Conservation (phyloP, 2,113 vertebrate genomes). For the Spea bombifrons region DNA sequence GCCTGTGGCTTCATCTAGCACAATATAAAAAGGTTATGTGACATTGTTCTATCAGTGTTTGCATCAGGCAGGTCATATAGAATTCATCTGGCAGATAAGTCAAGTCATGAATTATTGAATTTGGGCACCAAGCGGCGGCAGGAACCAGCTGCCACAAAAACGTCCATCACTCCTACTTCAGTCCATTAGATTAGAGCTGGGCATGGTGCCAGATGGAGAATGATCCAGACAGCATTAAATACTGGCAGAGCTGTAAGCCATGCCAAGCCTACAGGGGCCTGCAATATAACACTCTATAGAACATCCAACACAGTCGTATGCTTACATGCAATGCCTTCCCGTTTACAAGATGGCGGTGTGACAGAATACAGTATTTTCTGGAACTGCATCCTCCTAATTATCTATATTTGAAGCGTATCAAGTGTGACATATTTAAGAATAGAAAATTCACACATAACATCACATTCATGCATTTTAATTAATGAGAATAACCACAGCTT, state of each 20-base stretch:
- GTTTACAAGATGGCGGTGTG: no score
- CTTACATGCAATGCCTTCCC: no score
- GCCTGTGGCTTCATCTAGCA: neutral
- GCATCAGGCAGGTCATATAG: neutral
- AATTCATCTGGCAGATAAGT: neutral
- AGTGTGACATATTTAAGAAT: no score
- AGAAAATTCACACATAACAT: no score
- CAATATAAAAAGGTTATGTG: no score
- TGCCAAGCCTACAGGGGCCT: neutral
- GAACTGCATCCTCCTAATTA: no score
- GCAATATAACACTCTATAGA: neutral
- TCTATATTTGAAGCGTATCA: no score
- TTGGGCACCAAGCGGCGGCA: neutral
- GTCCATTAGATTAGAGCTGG: constrained; percentile 3
- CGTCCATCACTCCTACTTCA: neutral
- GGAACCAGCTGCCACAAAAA: neutral
- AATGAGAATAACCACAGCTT: no score
- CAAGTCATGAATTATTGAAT: neutral
- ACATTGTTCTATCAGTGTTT: neutral
- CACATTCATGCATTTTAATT: no score
- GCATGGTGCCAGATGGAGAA: neutral
- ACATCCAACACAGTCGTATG: no score
- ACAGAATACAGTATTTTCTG: no score
- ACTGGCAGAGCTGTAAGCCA: neutral
- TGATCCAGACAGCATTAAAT: neutral